phyloP scores from a whole-genome alignment of 2,797 vertebrate genomes.

The Myiotriccus ornatus region DNA sequence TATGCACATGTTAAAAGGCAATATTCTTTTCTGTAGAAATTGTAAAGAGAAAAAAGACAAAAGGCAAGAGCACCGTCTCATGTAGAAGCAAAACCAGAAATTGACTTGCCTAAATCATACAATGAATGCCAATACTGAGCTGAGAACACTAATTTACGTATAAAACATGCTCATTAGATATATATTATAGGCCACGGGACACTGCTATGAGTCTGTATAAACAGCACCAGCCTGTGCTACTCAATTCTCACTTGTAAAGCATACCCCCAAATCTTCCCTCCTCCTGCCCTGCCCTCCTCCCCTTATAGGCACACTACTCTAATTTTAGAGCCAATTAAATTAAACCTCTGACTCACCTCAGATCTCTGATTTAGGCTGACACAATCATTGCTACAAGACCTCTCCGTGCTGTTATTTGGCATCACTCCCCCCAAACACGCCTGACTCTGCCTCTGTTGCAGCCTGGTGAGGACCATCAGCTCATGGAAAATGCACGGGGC shows the following conservation, averaged over 20 bases:
- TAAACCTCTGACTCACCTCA: slow-evolving; percentile 31
- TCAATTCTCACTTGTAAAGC: neutral
- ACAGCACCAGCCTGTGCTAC: neutral
- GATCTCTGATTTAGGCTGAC: neutral
- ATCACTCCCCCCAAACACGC: neutral
- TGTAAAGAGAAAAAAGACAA: neutral
- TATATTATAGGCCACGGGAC: neutral
- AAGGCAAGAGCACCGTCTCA: neutral
- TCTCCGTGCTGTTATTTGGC: neutral
- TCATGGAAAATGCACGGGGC: neutral
- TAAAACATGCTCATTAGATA: slow-evolving; percentile 8
- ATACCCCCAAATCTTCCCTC: neutral
- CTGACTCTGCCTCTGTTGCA: neutral
- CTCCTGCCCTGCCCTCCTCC: neutral
- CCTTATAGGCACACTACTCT: neutral
- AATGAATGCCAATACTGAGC: neutral
- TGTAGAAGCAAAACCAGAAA: neutral
- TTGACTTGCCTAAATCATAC: neutral
- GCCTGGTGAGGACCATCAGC: neutral
- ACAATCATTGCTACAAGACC: neutral
- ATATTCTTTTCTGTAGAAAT: neutral
- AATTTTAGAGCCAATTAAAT: slow-evolving; percentile 36
- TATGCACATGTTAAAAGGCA: neutral
- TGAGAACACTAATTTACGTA: neutral
- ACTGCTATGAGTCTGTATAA: neutral